Base-by-base conservation (phyloP, 2,888 invertebrate species). In the Drosophila glabriapex region DNA sequence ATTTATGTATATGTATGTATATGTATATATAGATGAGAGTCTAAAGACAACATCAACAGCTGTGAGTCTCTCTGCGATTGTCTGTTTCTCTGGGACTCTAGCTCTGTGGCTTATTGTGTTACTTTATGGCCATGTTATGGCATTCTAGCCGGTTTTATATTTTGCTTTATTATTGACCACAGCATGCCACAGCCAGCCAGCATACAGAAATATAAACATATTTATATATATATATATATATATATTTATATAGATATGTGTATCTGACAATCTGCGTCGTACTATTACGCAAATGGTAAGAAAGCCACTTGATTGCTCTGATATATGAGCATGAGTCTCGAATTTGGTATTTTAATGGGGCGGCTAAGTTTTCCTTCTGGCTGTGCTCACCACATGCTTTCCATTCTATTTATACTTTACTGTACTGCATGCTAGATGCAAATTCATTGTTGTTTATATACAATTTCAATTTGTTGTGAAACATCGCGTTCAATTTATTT, bases 61-160 rank as follows among this genome's bases (percentile, higher is more conserved):
- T 79, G 78, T 61, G 85, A 82, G 62, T 68, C 79, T 82, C 67
- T 70, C 68, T 41, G 49, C 46, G 69, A 52, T 76, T 68, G 49
- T 35, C 35, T 33, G 35, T 1, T 60, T 10, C 65, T 73, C 37
- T 46, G 43, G 3, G 5, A 65, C 64, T 70, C 39, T 50, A 22
- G 28, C 28, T 63, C 16, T 73, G 71, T 61, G 73, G 82, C 84
- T 82, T 84, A 87, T 80, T 84, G 74, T 82, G 73, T 80, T 82
- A 77, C 80, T 66, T 82, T 84, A 66, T 84, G 78, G 75, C 71
- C 78, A 72, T 72, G 64, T 67, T 75, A 58, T 72, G 68, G 73
- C 74, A 73, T 75, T 87, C 78, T 73, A 89, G 85, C 90, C 83
- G 78, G 80, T 82, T 85, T 84, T 29, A 29, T 5, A 25, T 46